A percentile compares a stretch with the other conserved stretches of the same genome.
Evolutionary conservation across 2,113 vertebrate species (phyloP).

Genomic region (Sorex araneus): DNA sequence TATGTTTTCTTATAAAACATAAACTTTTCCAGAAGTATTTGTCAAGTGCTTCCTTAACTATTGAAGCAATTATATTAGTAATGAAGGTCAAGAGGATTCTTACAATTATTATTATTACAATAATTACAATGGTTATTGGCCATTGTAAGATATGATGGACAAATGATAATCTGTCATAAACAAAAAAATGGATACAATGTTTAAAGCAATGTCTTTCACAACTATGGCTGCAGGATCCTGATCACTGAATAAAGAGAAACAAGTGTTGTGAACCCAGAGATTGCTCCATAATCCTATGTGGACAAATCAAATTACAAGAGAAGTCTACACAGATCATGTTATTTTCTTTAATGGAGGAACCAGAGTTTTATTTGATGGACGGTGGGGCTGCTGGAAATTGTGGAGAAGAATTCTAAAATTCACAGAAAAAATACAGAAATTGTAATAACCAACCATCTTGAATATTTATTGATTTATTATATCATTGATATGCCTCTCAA

Average conservation of each 20-base stretch:
- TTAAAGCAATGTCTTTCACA: not conserved
- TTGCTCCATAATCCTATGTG: not conserved
- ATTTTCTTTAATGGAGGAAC: not conserved
- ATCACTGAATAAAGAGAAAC: not conserved
- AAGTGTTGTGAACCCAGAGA: not conserved
- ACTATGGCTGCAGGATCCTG: not conserved
- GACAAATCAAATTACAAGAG: not conserved
- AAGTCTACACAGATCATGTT: not conserved
- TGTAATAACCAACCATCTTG: not conserved
- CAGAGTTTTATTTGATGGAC: not conserved
- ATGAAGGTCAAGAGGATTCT: not conserved
- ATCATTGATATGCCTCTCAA: too few species aligned
- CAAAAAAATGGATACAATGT: conserved; percentile 16
- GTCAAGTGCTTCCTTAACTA: conserved; percentile 2
- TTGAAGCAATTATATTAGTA: not conserved
- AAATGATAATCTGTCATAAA: not conserved
- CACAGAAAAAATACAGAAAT: not conserved
- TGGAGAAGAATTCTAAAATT: not conserved
- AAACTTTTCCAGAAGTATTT: conserved; percentile 21
- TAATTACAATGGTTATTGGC: too few species aligned
- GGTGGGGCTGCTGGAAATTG: not conserved
- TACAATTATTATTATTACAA: too few species aligned
- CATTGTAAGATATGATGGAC: not conserved
- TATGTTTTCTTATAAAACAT: not conserved
- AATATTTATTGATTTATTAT: not conserved